Conservation (phyloP, 2,797 vertebrate genomes). For the Poeciliopsis infans region DNA sequence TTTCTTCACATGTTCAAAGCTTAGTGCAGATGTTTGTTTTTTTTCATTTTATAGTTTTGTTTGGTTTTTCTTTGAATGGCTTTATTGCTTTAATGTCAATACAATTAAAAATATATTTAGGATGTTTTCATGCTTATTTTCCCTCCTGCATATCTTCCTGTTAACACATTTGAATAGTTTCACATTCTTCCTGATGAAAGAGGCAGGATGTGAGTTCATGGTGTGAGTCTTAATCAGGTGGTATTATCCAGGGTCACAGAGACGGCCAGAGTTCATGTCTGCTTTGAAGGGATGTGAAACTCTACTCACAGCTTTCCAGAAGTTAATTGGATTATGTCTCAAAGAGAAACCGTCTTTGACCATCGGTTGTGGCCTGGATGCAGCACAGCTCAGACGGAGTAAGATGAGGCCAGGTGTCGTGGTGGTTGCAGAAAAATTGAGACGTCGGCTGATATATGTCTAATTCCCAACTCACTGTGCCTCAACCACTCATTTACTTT, state of each 20-base stretch:
- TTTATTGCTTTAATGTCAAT: not conserved
- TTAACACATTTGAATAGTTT: conserved; percentile 19
- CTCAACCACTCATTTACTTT: conserved; percentile 58
- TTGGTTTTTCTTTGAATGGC: not conserved
- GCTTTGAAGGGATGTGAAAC: conserved; percentile 71
- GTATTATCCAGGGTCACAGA: conserved; percentile 62
- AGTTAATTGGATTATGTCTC: conserved; percentile 82
- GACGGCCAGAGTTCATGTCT: conserved; percentile 67
- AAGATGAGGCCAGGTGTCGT: conserved; percentile 78
- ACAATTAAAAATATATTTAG: not conserved
- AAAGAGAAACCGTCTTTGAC: conserved; percentile 70
- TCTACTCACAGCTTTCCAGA: conserved; percentile 71
- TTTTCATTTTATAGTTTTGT: not conserved
- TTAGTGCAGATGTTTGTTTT: not conserved
- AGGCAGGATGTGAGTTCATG: conserved; percentile 39
- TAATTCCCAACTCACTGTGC: conserved; percentile 69
- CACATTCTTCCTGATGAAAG: conserved; percentile 37
- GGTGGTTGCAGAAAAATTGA: conserved; percentile 76
- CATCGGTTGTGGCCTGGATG: conserved; percentile 50
- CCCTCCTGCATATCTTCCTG: conserved; percentile 2
- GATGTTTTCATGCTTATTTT: no score
- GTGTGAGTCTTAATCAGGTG: conserved; percentile 67
- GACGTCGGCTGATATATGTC: conserved; percentile 68
- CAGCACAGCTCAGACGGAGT: conserved; percentile 72
- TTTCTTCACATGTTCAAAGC: not conserved